A percentile compares a stretch with the other conserved stretches of the same genome.
Conservation (phyloP, 1,140 invertebrate species). For the Drosophila pseudoobscura region DNA sequence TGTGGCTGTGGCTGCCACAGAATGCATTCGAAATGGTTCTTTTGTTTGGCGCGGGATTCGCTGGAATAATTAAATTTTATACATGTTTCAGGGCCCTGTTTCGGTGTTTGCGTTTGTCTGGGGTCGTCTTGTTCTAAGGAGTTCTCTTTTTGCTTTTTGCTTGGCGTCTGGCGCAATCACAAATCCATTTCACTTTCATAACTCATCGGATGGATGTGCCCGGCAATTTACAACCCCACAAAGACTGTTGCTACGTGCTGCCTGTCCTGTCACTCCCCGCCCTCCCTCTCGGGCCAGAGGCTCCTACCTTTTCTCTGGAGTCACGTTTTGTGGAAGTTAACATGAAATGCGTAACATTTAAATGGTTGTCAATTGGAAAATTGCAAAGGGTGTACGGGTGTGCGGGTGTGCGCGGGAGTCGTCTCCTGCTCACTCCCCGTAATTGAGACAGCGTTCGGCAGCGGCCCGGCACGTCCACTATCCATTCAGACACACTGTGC, state of each 20-base stretch:
- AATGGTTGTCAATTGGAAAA: conserved; percentile 63
- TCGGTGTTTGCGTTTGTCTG: not conserved
- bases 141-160: conserved; percentile 4
- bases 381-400: conserved; percentile 8
- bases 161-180: conserved; percentile 37
- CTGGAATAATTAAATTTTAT: conserved; percentile 79
- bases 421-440: conserved; percentile 22
- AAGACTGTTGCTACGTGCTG: no score
- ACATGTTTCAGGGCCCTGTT: conserved; percentile 53
- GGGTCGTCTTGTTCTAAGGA: conserved; percentile 44
- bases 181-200: conserved; percentile 75
- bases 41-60: conserved; percentile 50
- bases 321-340: conserved; percentile 45
- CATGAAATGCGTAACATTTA: conserved; percentile 51
- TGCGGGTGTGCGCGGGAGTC: not conserved
- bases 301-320: conserved; percentile 1
- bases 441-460: conserved; percentile 55
- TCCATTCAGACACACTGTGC: conserved; percentile 3
- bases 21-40: conserved; percentile 63
- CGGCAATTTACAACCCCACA: conserved; percentile 65
- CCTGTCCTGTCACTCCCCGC: not conserved
- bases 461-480: conserved; percentile 38
- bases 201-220: conserved; percentile 43
- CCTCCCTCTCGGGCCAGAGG: not conserved
- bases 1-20: conserved; percentile 15